Evolutionary conservation across 2,888 invertebrate species (phyloP).

Genomic region (Thecocarcelia acutangulata): DNA sequence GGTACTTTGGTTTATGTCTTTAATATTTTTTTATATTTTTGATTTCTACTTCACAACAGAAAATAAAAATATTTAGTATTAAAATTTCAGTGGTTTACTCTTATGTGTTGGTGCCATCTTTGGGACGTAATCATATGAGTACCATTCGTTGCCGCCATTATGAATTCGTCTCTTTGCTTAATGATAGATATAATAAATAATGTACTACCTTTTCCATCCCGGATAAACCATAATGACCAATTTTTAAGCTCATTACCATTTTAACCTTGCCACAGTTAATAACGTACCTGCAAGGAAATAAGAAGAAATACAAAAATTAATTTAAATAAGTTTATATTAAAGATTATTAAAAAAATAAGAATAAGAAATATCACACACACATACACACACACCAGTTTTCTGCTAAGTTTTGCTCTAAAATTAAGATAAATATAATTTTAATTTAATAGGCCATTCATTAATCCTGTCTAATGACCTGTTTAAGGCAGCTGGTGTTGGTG

Average conservation of each 20-base stretch:
- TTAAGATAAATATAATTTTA: conserved; percentile 58
- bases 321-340: conserved; percentile 58
- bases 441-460: conserved; percentile 66
- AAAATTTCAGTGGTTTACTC: too few species aligned
- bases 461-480: conserved; percentile 64
- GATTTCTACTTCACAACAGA: too few species aligned
- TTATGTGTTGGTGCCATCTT: too few species aligned
- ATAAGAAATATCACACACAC: background rate
- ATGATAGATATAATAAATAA: background rate
- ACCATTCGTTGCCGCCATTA: too few species aligned
- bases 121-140: too few species aligned
- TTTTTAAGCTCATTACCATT: conserved; percentile 34
- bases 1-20: too few species aligned
- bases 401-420: background rate
- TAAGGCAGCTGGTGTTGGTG: conserved; percentile 60
- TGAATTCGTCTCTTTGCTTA: too few species aligned
- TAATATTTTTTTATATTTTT: too few species aligned
- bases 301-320: conserved; percentile 47
- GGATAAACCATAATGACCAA: conserved; percentile 3
- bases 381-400: background rate
- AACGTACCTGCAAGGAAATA: conserved; percentile 59
- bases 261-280: conserved; percentile 45
- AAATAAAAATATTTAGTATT: too few species aligned
- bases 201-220: conserved; percentile 7
- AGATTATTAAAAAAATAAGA: conserved; percentile 29